Conservation (phyloP, 2,797 vertebrate genomes). For the Chrosomus eos region DNA sequence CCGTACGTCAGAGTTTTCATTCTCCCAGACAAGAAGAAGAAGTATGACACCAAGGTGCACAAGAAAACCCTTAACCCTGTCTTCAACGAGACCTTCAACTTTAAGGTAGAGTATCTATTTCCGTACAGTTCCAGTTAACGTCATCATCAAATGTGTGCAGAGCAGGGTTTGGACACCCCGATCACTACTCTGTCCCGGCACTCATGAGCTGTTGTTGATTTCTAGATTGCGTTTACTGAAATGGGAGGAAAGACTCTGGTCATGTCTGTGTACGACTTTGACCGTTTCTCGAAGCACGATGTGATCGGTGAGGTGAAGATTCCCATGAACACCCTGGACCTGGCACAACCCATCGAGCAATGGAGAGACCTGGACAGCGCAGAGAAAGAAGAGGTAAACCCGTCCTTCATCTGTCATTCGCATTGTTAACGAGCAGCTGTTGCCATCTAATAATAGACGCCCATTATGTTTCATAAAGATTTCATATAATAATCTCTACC, state of each 20-base stretch:
- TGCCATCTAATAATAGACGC: too few relatives aligned
- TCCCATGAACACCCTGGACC: conserved; percentile 94
- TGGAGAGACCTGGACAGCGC: conserved; percentile 95
- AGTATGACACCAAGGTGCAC: conserved; percentile 97
- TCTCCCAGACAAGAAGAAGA: conserved; percentile 98
- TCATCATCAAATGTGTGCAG: not conserved
- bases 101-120: conserved; percentile 82
- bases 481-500: not conserved
- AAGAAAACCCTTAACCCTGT: conserved; percentile 96
- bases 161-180: not conserved
- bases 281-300: conserved; percentile 98
- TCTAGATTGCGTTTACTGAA: conserved; percentile 93
- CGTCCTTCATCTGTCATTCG: not conserved
- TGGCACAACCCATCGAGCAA: conserved; percentile 94
- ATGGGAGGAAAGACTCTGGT: conserved; percentile 95
- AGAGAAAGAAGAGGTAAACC: conserved; percentile 92
- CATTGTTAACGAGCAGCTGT: conserved; percentile 22
- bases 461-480: not conserved
- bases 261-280: conserved; percentile 97
- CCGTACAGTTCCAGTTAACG: not conserved
- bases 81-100: conserved; percentile 95
- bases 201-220: conserved; percentile 6
- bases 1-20: conserved; percentile 96
- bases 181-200: not conserved
- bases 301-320: conserved; percentile 96